Base-by-base conservation (phyloP, 1,140 invertebrate species). In the Heliconius nattereri region DNA sequence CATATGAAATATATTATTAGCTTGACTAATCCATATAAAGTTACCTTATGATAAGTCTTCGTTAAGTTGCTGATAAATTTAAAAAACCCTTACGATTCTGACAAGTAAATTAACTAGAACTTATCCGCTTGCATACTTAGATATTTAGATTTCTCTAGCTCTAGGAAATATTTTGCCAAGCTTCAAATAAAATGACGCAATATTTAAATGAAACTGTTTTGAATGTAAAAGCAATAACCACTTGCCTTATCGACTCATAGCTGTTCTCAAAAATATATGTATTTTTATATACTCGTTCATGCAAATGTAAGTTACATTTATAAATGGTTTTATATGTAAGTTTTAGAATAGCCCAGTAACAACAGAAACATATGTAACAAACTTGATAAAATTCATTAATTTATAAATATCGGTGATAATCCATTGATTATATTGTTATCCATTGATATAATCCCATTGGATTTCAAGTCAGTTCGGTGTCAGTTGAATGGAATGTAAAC, bases 301-400 rank as follows among this genome's bases (percentile, higher is more conserved):
- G 60, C 60, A 66, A 66, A 66, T 66, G 60, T 66, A 66, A 66
- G 60, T 66, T 66, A 66, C 60, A 66, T 66, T 66, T 66, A 66
- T 29, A 29, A 23, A 66, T 7, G 13, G 13, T 66, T 66, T 66
- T 66, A 29, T 16, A 66, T 66, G 23, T 26, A 66, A 29, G 26
- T 66, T 66, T 66, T 66, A 66, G 13, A 66, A 66, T 29, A 66
- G 26, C 9, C 26, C 20, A 60, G 20, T 60, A 60, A 26, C 40
- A 26, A 60, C n/a, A 11, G 20, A 9, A 60, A 23, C 6, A 60
- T 23, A 26, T 60, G 7, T 23, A 60, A 60, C 32, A 35, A 7
- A 35, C 32, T 35, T 35, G 6, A 32, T 6, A 35, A 35, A 35
- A 7, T 7, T 35, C 7, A 7, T 35, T 35, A 35, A 7, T 35